Evolutionary conservation across 2,113 vertebrate genomes (phyloP).

Genomic region (Leucopsar rothschildi): DNA sequence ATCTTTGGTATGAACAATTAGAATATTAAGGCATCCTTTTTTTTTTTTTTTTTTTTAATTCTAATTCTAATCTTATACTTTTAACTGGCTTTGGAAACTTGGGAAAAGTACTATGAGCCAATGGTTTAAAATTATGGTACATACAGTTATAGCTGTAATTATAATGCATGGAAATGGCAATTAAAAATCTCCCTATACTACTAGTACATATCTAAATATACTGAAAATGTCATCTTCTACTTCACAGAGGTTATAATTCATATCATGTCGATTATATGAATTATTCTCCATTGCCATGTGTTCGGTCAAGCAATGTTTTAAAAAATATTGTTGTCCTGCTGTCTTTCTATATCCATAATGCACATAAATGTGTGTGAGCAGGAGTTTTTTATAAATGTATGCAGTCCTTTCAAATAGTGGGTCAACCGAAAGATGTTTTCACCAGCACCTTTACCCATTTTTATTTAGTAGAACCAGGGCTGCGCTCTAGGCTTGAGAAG

Average conservation of each 20-base stretch:
- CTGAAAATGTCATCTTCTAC: not conserved
- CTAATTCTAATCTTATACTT: not conserved
- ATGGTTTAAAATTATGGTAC: not conserved
- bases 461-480: not conserved
- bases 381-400: not conserved
- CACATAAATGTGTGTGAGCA: not conserved
- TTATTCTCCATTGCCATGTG: not conserved
- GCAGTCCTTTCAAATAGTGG: not conserved
- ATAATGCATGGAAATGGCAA: not conserved
- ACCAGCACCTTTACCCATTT: not conserved
- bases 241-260: not conserved
- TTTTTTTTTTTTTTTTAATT: not conserved
- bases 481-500: not conserved
- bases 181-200: not conserved
- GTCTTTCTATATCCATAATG: not conserved
- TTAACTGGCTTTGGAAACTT: not conserved
- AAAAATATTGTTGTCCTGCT: not conserved
- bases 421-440: not conserved
- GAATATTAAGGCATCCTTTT: not conserved
- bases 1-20: not conserved
- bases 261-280: not conserved
- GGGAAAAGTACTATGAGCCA: not conserved
- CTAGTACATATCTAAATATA: not conserved
- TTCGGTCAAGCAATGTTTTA: not conserved
- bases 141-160: not conserved